phyloP scores from a whole-genome alignment of 2,888 invertebrate genomes.

The Slavum lentiscoides region DNA sequence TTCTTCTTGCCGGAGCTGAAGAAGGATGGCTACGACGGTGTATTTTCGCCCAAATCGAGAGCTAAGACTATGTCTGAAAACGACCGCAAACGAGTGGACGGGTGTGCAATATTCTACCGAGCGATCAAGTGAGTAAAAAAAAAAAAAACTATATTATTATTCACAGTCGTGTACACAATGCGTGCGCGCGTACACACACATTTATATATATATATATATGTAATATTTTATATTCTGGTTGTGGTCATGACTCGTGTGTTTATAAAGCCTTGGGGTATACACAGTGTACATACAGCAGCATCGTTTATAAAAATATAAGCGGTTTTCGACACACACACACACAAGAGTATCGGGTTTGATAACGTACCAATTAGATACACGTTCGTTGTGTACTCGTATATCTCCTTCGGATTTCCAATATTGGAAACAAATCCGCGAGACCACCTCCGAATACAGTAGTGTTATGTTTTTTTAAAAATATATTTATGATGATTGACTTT shows the following conservation, averaged over 20 bases:
- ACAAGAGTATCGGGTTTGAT: conserved; percentile 22
- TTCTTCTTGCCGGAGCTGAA: conserved; percentile 94
- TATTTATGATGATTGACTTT: no score
- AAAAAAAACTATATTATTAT: background rate
- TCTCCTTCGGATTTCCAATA: conserved; percentile 34
- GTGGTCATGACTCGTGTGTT: conserved; percentile 36
- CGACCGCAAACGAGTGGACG: conserved; percentile 96
- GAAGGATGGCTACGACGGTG: conserved; percentile 88
- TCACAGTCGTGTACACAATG: background rate
- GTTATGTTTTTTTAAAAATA: no score
- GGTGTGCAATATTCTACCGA: conserved; percentile 97
- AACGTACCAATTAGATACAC: conserved; percentile 19
- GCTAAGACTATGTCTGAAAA: conserved; percentile 98
- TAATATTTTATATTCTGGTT: conserved; percentile 20
- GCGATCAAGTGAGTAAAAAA: conserved; percentile 76
- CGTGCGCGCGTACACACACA: background rate
- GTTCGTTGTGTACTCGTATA: background rate
- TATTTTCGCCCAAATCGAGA: conserved; percentile 96
- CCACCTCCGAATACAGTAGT: background rate
- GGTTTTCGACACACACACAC: conserved; percentile 42
- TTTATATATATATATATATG: background rate
- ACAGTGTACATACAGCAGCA: background rate
- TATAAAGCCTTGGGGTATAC: conserved; percentile 24
- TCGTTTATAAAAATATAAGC: conserved; percentile 28
- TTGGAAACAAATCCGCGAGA: conserved; percentile 21